A percentile compares a stretch with the other conserved stretches of the same genome.
Conservation (phyloP, 92 coral and sea anemone species). For the Epizoanthus ramosus region DNA sequence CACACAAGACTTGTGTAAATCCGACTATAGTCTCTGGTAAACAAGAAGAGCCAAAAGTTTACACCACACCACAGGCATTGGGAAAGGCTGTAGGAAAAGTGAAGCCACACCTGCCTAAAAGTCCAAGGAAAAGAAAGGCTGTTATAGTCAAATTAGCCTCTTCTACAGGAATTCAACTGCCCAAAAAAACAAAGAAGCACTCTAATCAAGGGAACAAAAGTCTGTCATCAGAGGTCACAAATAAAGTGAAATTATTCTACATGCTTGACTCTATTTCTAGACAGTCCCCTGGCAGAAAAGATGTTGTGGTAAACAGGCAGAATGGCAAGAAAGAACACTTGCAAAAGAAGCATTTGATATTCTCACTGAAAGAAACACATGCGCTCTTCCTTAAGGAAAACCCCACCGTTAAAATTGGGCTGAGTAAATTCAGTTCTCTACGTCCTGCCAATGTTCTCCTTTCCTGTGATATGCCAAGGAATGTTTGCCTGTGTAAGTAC, state of each 20-base stretch:
- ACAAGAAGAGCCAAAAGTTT: constrained; percentile 1
- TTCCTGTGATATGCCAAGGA: constrained; percentile 45
- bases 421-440: constrained; percentile 50
- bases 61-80: constrained; percentile 63
- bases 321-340: constrained; percentile 57
- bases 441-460: constrained; percentile 10
- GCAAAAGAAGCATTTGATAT: constrained; percentile 57
- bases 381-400: constrained; percentile 56
- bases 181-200: constrained; percentile 20
- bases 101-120: constrained; percentile 64
- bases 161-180: constrained; percentile 40
- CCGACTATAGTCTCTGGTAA: constrained; percentile 14
- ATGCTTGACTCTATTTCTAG: constrained; percentile 50
- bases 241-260: constrained; percentile 52
- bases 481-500: constrained; percentile 59
- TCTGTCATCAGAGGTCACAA: constrained; percentile 38
- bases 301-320: constrained; percentile 51
- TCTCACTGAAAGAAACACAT: constrained; percentile 62
- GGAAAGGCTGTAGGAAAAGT: constrained; percentile 70
- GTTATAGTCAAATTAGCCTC: no score
- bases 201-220: constrained; percentile 29
- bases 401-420: constrained; percentile 44
- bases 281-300: constrained; percentile 60
- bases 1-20: constrained; percentile 39
- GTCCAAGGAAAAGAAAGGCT: constrained; percentile 73